Evolutionary conservation across 2,888 invertebrate species (phyloP).

Genomic region (Atethmia centrago): DNA sequence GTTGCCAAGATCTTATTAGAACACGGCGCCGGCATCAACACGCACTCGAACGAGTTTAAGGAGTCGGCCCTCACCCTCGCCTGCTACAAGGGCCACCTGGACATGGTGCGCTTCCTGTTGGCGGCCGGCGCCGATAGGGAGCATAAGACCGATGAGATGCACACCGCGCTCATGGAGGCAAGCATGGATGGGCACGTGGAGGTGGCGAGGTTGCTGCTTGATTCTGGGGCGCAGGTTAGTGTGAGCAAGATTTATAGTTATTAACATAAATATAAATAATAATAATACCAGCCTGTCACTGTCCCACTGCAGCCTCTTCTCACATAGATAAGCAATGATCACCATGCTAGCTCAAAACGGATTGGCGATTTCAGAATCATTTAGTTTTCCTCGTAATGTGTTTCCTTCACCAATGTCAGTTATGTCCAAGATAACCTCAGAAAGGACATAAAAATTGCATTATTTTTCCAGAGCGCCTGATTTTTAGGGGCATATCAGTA

Average conservation of each 20-base stretch:
- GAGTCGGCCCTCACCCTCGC: constrained; percentile 98
- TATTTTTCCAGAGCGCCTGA: background rate
- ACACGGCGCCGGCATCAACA: constrained; percentile 99
- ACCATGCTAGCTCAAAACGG: background rate
- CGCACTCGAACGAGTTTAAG: constrained; percentile 99
- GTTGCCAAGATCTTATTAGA: constrained; percentile 97
- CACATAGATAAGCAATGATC: background rate
- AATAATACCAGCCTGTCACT: background rate
- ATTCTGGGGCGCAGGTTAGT: constrained; percentile 97
- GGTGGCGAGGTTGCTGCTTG: constrained; percentile 97
- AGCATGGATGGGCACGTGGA: constrained; percentile 99
- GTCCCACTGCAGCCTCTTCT: background rate
- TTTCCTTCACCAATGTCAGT: background rate
- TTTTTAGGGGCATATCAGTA: too few species aligned
- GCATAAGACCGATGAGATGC: constrained; percentile 99
- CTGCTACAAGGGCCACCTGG: constrained; percentile 98
- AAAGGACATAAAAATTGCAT: background rate
- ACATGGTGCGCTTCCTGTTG: constrained; percentile 98
- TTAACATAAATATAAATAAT: background rate
- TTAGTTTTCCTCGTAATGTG: background rate
- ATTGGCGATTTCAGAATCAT: background rate
- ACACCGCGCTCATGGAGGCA: constrained; percentile 99
- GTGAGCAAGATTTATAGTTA: constrained; percentile 27
- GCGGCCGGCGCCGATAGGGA: constrained; percentile 99
- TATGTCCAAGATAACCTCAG: background rate